A percentile compares a stretch with the other conserved stretches of the same genome.
phyloP scores from a whole-genome alignment of 2,113 vertebrate species.

The Caracal caracal region DNA sequence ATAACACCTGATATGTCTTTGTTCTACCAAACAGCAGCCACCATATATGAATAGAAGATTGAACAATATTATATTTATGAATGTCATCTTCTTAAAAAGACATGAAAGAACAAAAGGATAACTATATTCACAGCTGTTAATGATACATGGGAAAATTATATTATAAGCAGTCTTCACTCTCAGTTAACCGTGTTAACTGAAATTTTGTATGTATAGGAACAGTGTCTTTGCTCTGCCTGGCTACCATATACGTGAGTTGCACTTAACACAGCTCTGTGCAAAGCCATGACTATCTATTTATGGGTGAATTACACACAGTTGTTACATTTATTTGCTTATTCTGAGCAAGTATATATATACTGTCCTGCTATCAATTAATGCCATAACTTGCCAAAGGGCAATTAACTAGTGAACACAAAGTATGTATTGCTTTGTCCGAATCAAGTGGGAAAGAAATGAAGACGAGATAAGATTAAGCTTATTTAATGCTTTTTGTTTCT shows the following conservation, averaged over 20 bases:
- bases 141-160: background rate
- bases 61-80: background rate
- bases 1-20: background rate
- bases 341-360: background rate
- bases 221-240: background rate
- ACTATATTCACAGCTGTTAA: background rate
- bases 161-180: background rate
- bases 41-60: background rate
- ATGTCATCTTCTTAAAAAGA: background rate
- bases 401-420: background rate
- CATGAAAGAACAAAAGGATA: background rate
- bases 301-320: background rate
- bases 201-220: background rate
- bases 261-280: background rate
- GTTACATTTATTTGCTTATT: background rate
- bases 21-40: background rate
- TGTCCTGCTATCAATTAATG: background rate
- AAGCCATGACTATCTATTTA: background rate
- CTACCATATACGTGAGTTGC: background rate
- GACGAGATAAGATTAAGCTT: background rate
- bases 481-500: background rate
- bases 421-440: background rate
- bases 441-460: background rate
- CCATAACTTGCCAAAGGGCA: background rate
- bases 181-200: background rate